A percentile compares a stretch with the other conserved stretches of the same genome.
phyloP scores from a whole-genome alignment of 2,113 vertebrate genomes.

The Mus spicilegus region DNA sequence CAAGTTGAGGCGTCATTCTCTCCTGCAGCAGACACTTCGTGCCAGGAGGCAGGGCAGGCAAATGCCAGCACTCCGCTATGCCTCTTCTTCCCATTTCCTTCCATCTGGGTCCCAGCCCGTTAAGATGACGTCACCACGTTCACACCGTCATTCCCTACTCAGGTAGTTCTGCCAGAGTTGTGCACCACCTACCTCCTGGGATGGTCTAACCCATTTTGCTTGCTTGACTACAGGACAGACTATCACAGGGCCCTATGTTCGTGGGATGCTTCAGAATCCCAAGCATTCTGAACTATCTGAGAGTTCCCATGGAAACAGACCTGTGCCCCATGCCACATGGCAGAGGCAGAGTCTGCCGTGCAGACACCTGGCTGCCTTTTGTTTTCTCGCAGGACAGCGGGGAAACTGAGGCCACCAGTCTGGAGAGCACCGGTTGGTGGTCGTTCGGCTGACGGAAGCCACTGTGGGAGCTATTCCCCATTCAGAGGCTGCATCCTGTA shows the following conservation, averaged over 20 bases:
- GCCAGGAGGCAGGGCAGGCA: neutral
- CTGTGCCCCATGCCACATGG: too few species aligned
- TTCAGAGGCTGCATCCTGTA: accelerated
- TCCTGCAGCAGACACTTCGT: neutral
- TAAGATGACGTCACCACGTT: neutral
- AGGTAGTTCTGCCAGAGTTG: neutral
- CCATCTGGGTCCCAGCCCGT: neutral
- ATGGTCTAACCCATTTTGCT: neutral
- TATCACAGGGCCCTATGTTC: neutral
- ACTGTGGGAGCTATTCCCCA: accelerated
- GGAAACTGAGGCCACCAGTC: neutral
- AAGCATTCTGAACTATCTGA: neutral
- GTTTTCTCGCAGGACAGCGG: neutral
- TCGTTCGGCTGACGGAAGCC: accelerated
- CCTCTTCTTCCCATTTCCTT: neutral
- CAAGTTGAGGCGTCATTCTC: neutral
- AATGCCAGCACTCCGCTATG: neutral
- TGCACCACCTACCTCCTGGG: neutral
- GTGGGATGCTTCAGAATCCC: neutral
- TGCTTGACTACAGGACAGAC: neutral
- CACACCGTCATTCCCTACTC: neutral
- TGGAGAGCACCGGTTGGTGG: accelerated
- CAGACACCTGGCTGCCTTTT: neutral
- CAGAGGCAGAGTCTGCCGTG: neutral
- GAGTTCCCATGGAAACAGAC: neutral